phyloP scores from a whole-genome alignment of 1,140 invertebrate genomes.

The Aphaenogaster rudis region DNA sequence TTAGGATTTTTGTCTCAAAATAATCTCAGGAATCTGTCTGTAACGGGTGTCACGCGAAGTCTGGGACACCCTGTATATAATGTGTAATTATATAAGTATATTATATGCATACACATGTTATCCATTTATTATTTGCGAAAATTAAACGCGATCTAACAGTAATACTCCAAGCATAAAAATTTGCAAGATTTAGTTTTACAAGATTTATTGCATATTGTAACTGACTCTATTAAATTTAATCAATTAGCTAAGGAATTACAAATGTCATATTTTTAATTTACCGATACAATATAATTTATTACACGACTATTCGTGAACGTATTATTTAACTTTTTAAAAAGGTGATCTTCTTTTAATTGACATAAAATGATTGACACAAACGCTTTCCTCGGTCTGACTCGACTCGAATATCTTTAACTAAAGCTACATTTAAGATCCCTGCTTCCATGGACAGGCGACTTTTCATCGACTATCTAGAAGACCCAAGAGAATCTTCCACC shows the following conservation, averaged over 20 bases:
- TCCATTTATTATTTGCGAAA: not conserved
- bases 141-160: not conserved
- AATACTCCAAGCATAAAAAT: not conserved
- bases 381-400: not conserved
- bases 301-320: not conserved
- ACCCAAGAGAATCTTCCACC: not conserved
- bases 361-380: no score
- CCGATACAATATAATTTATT: not conserved
- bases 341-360: not conserved
- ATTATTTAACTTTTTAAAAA: not conserved
- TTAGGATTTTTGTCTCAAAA: no score
- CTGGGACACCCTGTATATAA: no score
- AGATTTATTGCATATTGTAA: not conserved
- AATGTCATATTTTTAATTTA: not conserved
- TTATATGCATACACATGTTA: not conserved
- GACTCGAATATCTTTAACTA: not conserved
- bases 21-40: no score
- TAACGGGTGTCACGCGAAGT: no score
- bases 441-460: not conserved
- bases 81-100: not conserved
- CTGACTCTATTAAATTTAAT: not conserved
- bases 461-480: constrained; percentile 7
- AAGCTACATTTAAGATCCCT: constrained; percentile 1
- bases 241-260: not conserved
- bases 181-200: not conserved